phyloP scores from a whole-genome alignment of 2,888 invertebrate species.

The Tinea trinotella region DNA sequence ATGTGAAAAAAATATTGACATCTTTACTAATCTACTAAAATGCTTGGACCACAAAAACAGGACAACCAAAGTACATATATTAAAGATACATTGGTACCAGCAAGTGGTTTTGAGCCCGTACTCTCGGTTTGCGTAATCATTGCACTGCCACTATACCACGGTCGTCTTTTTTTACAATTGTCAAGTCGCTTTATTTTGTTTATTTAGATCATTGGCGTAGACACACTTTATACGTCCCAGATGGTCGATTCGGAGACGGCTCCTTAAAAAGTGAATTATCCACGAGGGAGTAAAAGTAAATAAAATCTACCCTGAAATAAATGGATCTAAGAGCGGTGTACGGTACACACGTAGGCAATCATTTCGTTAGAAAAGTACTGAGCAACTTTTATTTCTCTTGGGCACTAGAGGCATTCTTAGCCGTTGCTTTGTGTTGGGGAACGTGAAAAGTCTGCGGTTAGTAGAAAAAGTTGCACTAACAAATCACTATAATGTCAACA shows the following conservation, averaged over 20 bases:
- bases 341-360: conserved; percentile 63
- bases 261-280: conserved; percentile 61
- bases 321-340: conserved; percentile 51
- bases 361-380: conserved; percentile 67
- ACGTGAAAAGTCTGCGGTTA: conserved; percentile 27
- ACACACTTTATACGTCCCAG: conserved; percentile 52
- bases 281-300: conserved; percentile 58
- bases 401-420: conserved; percentile 27
- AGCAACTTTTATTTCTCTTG: conserved; percentile 57
- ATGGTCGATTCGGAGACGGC: conserved; percentile 54
- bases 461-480: conserved; percentile 36
- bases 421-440: conserved; percentile 24
- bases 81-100: too few species aligned
- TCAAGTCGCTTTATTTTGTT: conserved; percentile 1
- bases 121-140: too few species aligned
- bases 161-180: too few species aligned
- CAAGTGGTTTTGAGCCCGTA: too few species aligned
- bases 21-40: too few species aligned
- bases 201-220: conserved; percentile 14
- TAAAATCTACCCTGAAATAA: conserved; percentile 63
- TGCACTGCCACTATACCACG: too few species aligned
- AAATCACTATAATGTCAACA: conserved; percentile 53
- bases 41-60: too few species aligned
- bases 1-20: too few species aligned
- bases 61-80: too few species aligned